Base-by-base conservation (phyloP, 1,140 invertebrate genomes). In the Musca vetustissima region DNA sequence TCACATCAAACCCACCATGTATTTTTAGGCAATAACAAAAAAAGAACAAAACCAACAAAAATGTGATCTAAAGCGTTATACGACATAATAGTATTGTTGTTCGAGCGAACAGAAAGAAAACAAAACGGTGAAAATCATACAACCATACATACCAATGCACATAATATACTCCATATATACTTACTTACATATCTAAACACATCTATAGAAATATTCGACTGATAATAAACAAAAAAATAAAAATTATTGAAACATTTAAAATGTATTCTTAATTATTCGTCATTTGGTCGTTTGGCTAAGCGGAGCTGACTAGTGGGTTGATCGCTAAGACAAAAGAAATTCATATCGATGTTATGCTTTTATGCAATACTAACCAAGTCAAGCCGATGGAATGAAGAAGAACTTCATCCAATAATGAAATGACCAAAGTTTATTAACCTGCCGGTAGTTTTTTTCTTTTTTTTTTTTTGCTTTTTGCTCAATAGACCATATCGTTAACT, bases 391-490 rank as follows among this genome's bases (percentile, higher is more conserved):
- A 28, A 8, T 4, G 36, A 43, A 43, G 36, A 43, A 43, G 36
- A 32, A 32, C 28, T 32, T 4, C 9, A 9, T 9, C 9, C 28
- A 52, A 52, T 3, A 17, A 17, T 6, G 32, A 43, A 48, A n/a
- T 64, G 59, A 43, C 19, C 53, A 28, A 65, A 69, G 68, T 65
- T 69, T 69, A 66, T 69, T 69, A 61, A 69, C 68, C 68, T 64
- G 55, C 28, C 55, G 28, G 28, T 15, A 25, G 14, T 8, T 59
- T n/a, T 59, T 19, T 9, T 25, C 22, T n/a, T n/a, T n/a, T n/a
- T n/a, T n/a, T n/a, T n/a, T n/a, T n/a, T n/a, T 49, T 15, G 11
- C 15, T 49, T 53, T 2, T 53, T 8, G 28, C 25, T 19, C 25
- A 59, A 59, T 59, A 59, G 17, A 59, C 13, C 24, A 28, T 59